Percentiles rank a stretch among this genome's conserved stretches.
Conservation (phyloP, 2,888 invertebrate genomes). For the Clistopyga incitator region DNA sequence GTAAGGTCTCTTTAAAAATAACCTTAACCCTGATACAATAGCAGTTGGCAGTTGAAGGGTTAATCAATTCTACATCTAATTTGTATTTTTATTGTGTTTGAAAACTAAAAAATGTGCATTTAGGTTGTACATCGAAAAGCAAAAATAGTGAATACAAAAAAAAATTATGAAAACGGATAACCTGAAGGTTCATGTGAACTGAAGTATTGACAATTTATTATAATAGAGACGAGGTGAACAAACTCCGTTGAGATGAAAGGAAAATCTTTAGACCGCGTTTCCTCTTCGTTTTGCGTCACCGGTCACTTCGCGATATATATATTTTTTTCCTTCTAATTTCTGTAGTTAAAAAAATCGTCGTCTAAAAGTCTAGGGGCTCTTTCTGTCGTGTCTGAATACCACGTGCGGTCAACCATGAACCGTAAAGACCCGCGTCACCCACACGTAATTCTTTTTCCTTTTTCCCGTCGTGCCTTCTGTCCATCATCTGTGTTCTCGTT, state of each 20-base stretch:
- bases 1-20: too few species aligned
- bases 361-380: not conserved
- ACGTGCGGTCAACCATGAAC: constrained; percentile 1
- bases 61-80: too few species aligned
- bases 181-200: not conserved
- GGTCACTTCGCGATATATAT: not conserved
- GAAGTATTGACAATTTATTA: not conserved
- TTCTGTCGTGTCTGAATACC: constrained; percentile 8
- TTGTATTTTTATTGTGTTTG: too few species aligned
- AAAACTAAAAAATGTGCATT: too few species aligned
- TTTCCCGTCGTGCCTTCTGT: not conserved
- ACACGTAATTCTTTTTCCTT: not conserved
- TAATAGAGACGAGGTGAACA: not conserved
- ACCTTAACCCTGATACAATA: too few species aligned
- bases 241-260: constrained; percentile 1
- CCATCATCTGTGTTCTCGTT: constrained; percentile 3
- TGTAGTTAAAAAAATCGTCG: constrained; percentile 7
- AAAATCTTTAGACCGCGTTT: constrained; percentile 16
- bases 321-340: constrained; percentile 7
- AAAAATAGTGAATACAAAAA: not conserved
- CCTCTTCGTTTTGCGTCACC: constrained; percentile 4
- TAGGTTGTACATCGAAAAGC: too few species aligned
- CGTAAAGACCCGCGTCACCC: constrained; percentile 5
- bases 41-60: too few species aligned
- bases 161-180: not conserved